phyloP scores from a whole-genome alignment of 2,113 vertebrate species.

The Jacana jacana region DNA sequence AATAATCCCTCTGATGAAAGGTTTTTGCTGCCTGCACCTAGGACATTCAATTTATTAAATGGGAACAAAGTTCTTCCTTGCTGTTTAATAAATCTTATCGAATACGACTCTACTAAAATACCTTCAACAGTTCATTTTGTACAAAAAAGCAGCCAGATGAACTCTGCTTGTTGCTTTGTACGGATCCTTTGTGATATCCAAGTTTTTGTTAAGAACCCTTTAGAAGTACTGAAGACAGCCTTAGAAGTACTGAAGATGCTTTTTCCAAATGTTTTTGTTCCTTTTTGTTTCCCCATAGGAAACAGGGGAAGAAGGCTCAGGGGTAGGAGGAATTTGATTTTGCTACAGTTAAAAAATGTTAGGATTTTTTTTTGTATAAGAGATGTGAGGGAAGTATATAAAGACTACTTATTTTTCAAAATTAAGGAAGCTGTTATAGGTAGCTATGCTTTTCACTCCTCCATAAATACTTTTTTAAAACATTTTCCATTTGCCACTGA shows the following conservation, averaged over 20 bases:
- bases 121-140: not conserved
- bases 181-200: not conserved
- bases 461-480: not conserved
- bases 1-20: conserved; percentile 22
- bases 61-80: not conserved
- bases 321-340: not conserved
- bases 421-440: not conserved
- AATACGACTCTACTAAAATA: not conserved
- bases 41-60: conserved; percentile 29
- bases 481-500: not conserved
- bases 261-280: not conserved
- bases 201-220: not conserved
- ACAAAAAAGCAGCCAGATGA: not conserved
- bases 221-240: not conserved
- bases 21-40: not conserved
- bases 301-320: no score
- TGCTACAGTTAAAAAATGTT: not conserved
- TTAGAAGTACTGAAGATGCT: not conserved
- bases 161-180: not conserved
- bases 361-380: not conserved
- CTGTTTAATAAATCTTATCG: not conserved
- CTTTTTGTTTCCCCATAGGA: not conserved
- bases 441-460: not conserved
- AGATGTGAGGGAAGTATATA: not conserved
- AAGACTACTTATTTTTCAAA: not conserved